Percentiles rank a stretch among this genome's conserved stretches.
phyloP scores from a whole-genome alignment of 2,888 invertebrate species.

The Augiades crinisus region DNA sequence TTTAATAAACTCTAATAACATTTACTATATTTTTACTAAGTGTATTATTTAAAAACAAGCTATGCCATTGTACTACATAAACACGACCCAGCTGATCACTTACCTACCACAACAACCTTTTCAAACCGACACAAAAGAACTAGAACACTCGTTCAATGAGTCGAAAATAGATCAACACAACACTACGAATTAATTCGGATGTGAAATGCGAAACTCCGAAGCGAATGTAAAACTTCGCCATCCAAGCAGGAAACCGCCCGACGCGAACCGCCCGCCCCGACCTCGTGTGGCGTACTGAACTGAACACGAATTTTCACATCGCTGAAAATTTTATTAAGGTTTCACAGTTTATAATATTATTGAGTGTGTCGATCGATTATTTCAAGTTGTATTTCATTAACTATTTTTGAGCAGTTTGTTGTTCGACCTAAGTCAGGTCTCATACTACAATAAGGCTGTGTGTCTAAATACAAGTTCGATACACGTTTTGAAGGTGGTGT shows the following conservation, averaged over 20 bases:
- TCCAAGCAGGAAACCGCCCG: constrained; percentile 15
- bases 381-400: no score
- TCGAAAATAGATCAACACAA: constrained; percentile 9
- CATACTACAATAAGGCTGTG: no score
- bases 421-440: no score
- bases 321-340: constrained; percentile 56
- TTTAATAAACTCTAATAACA: no score
- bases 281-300: constrained; percentile 57
- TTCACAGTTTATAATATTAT: no score
- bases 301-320: constrained; percentile 50
- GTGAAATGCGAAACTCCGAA: constrained; percentile 4
- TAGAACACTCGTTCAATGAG: constrained; percentile 11
- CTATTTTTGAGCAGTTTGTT: no score
- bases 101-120: constrained; percentile 14
- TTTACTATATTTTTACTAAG: no score
- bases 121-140: constrained; percentile 5
- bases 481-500: no score
- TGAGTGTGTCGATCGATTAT: no score
- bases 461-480: no score
- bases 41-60: not conserved
- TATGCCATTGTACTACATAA: not conserved
- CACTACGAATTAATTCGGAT: constrained; percentile 2
- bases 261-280: constrained; percentile 51
- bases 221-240: not conserved
- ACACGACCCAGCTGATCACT: not conserved